These are phyloP conservation scores for Hucho hucho DNA, from an alignment of 2,113 vertebrate genomes.

Conservation along the genomic window DNA sequence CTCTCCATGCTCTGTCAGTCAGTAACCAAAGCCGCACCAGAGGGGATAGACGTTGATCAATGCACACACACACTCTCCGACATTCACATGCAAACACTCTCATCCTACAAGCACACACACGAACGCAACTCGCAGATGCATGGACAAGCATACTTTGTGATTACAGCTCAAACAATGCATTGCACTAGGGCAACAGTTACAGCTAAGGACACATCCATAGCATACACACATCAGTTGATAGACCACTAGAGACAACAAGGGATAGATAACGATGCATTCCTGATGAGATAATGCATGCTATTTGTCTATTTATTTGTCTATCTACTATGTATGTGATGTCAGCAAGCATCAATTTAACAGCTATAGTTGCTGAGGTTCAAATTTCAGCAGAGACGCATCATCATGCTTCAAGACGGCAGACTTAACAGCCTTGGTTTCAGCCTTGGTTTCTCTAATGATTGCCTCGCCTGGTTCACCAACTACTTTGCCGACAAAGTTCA, in stretches of 20 bases:
- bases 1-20: conserved; percentile 42
- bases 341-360: not conserved
- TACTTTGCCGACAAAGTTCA: too few relatives aligned
- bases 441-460: too few relatives aligned
- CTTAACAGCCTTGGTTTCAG: too few relatives aligned
- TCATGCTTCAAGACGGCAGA: too few relatives aligned
- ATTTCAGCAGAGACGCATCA: not conserved
- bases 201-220: too few relatives aligned
- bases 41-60: conserved; percentile 62
- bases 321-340: conserved; percentile 4
- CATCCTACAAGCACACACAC: conserved; percentile 22
- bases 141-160: conserved; percentile 11
- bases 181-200: not conserved
- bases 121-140: conserved; percentile 18
- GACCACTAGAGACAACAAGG: conserved; percentile 27
- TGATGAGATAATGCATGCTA: conserved; percentile 37
- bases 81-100: conserved; percentile 22
- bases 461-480: too few relatives aligned
- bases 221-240: too few relatives aligned
- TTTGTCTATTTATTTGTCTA: not conserved
- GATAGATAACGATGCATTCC: conserved; percentile 57
- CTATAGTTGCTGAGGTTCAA: not conserved
- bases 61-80: conserved; percentile 32
- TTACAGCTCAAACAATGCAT: conserved; percentile 28
- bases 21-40: conserved; percentile 48